These are phyloP conservation scores for Zootermopsis nevadensis DNA, from an alignment of 2,888 invertebrate species.

Conservation along the genomic window DNA sequence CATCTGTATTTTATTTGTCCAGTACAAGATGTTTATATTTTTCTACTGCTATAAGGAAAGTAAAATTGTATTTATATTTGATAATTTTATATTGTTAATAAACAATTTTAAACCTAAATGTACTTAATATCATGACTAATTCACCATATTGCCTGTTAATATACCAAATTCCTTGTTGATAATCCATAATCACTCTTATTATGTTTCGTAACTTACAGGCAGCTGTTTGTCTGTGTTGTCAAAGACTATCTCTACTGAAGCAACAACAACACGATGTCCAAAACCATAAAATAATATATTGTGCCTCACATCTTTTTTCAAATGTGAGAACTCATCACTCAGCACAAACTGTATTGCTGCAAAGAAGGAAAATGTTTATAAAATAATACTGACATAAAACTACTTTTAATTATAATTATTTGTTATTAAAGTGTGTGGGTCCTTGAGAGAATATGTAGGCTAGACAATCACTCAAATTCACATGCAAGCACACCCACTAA, in stretches of 20 bases:
- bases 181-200: too few relatives aligned
- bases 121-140: too few relatives aligned
- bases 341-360: slow-evolving; percentile 17
- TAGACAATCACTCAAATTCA: neutral
- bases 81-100: too few relatives aligned
- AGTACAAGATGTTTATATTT: too few relatives aligned
- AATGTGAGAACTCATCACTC: slow-evolving; percentile 6
- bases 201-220: neutral
- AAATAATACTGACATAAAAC: neutral
- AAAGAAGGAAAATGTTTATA: neutral
- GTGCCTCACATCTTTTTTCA: neutral
- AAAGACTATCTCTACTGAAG: slow-evolving; percentile 12
- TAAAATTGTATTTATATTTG: too few relatives aligned
- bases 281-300: neutral
- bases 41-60: too few relatives aligned
- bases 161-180: too few relatives aligned
- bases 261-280: neutral
- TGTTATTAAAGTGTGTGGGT: neutral
- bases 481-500: too few relatives aligned
- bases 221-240: neutral
- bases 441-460: neutral
- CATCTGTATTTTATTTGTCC: too few relatives aligned
- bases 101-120: too few relatives aligned
- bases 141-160: too few relatives aligned
- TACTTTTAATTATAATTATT: neutral